Conservation (phyloP, 53 echinoderm and acorn worm genomes). For the Antedon mediterranea region DNA sequence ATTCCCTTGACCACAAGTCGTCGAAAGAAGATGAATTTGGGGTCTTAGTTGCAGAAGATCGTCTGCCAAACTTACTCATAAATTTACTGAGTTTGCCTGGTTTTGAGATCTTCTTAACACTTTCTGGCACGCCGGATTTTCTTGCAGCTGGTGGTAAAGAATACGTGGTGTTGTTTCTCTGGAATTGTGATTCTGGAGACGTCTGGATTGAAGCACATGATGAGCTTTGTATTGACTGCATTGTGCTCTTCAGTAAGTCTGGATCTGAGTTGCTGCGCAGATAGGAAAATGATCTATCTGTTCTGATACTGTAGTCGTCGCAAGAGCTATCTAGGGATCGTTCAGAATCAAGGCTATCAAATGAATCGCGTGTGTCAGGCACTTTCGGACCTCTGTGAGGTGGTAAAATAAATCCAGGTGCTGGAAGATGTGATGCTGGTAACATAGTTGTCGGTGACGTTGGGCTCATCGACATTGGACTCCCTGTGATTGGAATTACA, state of each 20-base stretch:
- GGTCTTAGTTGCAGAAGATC: background rate
- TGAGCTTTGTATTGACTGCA: conserved; percentile 1
- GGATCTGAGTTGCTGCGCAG: conserved; percentile 13
- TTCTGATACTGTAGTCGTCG: background rate
- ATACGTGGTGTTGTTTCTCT: conserved; percentile 14
- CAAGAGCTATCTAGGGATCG: background rate
- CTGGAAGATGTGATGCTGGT: conserved; percentile 1
- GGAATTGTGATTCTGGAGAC: background rate
- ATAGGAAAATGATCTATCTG: background rate
- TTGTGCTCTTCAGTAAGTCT: conserved; percentile 10
- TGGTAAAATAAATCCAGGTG: conserved; percentile 8
- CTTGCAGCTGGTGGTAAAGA: conserved; percentile 40
- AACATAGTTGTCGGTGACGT: conserved; percentile 3
- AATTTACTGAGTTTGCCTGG: background rate
- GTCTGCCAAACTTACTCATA: background rate
- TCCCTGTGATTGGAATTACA: background rate
- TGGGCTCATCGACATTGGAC: conserved; percentile 7
- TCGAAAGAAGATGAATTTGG: background rate
- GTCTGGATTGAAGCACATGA: background rate
- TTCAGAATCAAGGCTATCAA: background rate
- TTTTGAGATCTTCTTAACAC: background rate
- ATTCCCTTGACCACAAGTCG: background rate
- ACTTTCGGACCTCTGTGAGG: background rate
- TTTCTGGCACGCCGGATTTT: conserved; percentile 18
- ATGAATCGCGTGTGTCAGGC: background rate